These are phyloP conservation scores for Oxycera nigricornis DNA, from an alignment of 2,888 invertebrate genomes.

Conservation along the genomic window DNA sequence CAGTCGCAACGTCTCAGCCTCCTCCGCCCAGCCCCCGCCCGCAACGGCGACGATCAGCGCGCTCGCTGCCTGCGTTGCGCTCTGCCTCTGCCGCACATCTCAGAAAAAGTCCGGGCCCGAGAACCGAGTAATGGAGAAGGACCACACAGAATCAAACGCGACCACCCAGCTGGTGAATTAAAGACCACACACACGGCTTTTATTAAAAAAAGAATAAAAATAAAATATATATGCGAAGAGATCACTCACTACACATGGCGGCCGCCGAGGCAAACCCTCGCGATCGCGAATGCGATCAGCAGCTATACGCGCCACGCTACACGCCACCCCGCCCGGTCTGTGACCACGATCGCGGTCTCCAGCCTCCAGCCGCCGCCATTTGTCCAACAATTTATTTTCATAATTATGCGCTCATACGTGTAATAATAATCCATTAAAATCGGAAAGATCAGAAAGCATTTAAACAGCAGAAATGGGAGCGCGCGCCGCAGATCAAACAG, in stretches of 20 bases:
- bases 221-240: conserved; percentile 35
- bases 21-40: conserved; percentile 14
- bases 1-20: not conserved
- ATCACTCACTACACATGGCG: conserved; percentile 46
- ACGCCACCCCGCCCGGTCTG: conserved; percentile 13
- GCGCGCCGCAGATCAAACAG: conserved; percentile 20
- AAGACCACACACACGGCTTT: conserved; percentile 51
- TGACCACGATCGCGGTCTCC: not conserved
- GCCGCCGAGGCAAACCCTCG: conserved; percentile 42
- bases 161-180: conserved; percentile 51
- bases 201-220: conserved; percentile 47
- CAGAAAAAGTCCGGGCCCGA: conserved; percentile 49
- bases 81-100: conserved; percentile 42
- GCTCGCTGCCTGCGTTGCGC: conserved; percentile 30
- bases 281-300: conserved; percentile 13
- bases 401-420: conserved; percentile 38
- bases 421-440: conserved; percentile 36
- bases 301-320: conserved; percentile 20
- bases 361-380: conserved; percentile 1
- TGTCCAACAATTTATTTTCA: conserved; percentile 37
- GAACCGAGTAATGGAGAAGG: conserved; percentile 51
- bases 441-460: conserved; percentile 28
- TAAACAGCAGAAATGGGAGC: conserved; percentile 18
- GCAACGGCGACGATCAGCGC: conserved; percentile 1
- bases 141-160: conserved; percentile 52